Evolutionary conservation across 1,140 invertebrate genomes (phyloP).

Genomic region (Drosophila dunni): DNA sequence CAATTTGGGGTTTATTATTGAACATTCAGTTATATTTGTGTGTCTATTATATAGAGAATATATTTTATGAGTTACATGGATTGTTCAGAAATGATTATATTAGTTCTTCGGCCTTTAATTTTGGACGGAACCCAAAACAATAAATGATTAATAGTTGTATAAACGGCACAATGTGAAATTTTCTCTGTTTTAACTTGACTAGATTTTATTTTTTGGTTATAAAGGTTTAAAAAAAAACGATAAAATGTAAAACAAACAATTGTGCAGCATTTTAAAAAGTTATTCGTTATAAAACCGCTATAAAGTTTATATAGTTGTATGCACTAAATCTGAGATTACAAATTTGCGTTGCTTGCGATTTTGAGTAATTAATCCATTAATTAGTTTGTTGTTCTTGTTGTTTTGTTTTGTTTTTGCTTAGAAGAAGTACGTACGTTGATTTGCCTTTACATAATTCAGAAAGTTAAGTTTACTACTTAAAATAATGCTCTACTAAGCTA

Average conservation of each 20-base stretch:
- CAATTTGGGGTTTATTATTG: constrained; percentile 60
- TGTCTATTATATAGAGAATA: constrained; percentile 33
- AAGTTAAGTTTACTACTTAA: constrained; percentile 14
- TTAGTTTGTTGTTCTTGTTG: not conserved
- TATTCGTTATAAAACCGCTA: constrained; percentile 18
- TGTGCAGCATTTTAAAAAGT: constrained; percentile 34
- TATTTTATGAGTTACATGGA: not conserved
- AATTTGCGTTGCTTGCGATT: constrained; percentile 44
- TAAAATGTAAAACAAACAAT: constrained; percentile 20
- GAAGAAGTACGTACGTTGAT: constrained; percentile 9
- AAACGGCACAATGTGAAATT: constrained; percentile 43
- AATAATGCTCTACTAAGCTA: constrained; percentile 40
- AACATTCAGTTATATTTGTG: constrained; percentile 28
- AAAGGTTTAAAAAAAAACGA: not conserved
- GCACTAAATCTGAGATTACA: constrained; percentile 21
- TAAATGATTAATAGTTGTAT: constrained; percentile 35
- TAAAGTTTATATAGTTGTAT: not conserved
- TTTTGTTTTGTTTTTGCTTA: not conserved
- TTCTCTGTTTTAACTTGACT: constrained; percentile 26
- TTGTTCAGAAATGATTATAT: constrained; percentile 3
- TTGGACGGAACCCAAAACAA: constrained; percentile 72
- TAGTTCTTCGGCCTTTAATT: constrained; percentile 31
- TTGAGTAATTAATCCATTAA: constrained; percentile 10
- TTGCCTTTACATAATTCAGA: constrained; percentile 19
- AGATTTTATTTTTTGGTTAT: constrained; percentile 14